Base-by-base conservation (phyloP, 2,113 vertebrate species). In the Indicator maculatus region DNA sequence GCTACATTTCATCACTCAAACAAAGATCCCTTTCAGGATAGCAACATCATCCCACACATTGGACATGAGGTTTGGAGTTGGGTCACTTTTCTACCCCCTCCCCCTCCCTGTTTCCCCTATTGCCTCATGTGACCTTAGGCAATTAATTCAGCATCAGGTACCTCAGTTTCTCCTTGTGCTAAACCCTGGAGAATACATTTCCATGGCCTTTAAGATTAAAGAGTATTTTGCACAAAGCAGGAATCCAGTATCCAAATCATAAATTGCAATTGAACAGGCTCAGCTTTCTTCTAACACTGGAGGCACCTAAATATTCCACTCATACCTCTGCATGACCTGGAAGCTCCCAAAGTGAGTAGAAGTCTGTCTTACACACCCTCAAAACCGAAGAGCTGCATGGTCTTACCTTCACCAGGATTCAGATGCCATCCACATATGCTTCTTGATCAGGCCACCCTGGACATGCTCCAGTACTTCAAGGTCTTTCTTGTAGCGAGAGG, bases 21-120 rank as follows among this genome's bases (percentile, higher is more conserved):
- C 11, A 96, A 94, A 95, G 78, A 80, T 78, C 23, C 50, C 24
- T 69, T 96, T 89, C 83, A 90, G 80, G 60, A n/a, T 1, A 80
- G 56, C n/a, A 58, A 41, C 13, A 2, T 80, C 65, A 47, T 67
- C 23, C 28, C 78, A 36, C 70, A 52, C 16, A 10, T 11, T 67
- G 33, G 76, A 70, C 30, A 11, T 20, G 16, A 63, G 24, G 15
- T 28, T 67, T 50, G 20, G 14, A 86, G 33, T 65, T 55, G 75
- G 45, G 56, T 74, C 53, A 69, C n/a, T 24, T 83, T 31, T 56
- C 8, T 52, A 52, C 50, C 23, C 50, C 65, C 39, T 13, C 8
- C 15, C 15, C 23, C 1, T 8, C n/a, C 38, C 0, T 10, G 8
- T 79, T 83, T 73, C 33, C 45, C 31, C 28, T 31, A 50, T 70